A percentile compares a stretch with the other conserved stretches of the same genome.
Conservation (phyloP, 92 coral and sea anemone species). For the Parazoanthus darwini region DNA sequence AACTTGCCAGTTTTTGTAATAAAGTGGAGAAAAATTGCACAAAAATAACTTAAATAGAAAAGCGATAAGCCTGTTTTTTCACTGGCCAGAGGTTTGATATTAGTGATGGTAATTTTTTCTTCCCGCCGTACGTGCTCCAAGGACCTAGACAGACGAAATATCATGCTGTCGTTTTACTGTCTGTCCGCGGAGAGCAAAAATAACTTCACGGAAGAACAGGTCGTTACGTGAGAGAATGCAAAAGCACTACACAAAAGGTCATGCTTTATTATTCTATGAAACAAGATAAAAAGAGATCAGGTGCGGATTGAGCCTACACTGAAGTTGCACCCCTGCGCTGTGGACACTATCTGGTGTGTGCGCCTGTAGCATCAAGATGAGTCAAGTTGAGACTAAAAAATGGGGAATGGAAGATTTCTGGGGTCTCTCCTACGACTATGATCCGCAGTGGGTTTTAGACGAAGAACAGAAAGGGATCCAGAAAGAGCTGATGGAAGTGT, state of each 20-base stretch:
- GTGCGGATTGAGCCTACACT: not conserved
- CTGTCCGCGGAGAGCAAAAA: not conserved
- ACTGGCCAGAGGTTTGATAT: not conserved
- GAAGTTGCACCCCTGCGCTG: not conserved
- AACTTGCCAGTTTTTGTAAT: not conserved
- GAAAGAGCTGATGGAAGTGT: constrained; percentile 25
- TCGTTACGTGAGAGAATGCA: constrained; percentile 2
- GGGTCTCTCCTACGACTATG: constrained; percentile 37
- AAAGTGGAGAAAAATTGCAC: not conserved
- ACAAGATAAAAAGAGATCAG: not conserved
- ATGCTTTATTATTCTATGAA: too few species aligned
- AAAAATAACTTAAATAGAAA: too few species aligned
- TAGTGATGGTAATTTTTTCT: not conserved
- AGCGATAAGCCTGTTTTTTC: not conserved
- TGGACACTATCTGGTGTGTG: not conserved
- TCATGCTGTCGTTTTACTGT: not conserved
- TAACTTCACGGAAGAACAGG: not conserved
- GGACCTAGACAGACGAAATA: not conserved
- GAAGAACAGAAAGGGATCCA: constrained; percentile 32
- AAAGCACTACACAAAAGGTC: not conserved
- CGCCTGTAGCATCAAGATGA: not conserved
- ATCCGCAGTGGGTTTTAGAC: constrained; percentile 30
- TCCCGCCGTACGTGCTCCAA: not conserved
- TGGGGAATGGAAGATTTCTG: constrained; percentile 29
- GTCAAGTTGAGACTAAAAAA: constrained; percentile 17